Evolutionary conservation across 1,140 invertebrate species (phyloP), one percentile per base, ranked within the genome.

Genomic region (Sminthurides bifidus): DNA sequence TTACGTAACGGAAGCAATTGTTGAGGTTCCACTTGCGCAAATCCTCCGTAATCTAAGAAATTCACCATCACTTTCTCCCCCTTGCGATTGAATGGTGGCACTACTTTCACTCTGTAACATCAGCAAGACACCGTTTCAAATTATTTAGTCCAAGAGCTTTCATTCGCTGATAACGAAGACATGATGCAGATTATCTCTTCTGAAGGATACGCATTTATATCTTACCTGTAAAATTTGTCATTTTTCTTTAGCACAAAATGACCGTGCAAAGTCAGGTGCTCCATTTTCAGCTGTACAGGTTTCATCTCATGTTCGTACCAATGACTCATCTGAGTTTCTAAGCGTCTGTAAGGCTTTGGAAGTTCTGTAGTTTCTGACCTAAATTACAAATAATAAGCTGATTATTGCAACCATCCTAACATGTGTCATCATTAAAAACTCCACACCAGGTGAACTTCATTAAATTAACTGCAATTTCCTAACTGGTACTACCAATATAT

Each of bases 331-430:
- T 48, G 26, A 14, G 26, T 48, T 21, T 48, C 21, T 12, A n/a
- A 48, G 12, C 26, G 30, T 48, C 44, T 48, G 24, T 48, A 48
- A 48, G 19, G 44, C 44, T 27, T 48, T 48, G 23, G 44, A 48
- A 48, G 27, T 26, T 19, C 44, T 48, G 24, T 48, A 48, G 44
- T 21, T 48, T 6, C 44, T 5, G 15, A 48, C 27, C 44, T 48
- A n/a, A n/a, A n/a, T n/a, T n/a, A n/a, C n/a, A n/a, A n/a, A n/a
- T n/a, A n/a, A n/a, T n/a, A n/a, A n/a, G n/a, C n/a, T n/a, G n/a
- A n/a, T n/a, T n/a, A n/a, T n/a, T n/a, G n/a, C n/a, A n/a, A n/a
- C n/a, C n/a, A n/a, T n/a, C n/a, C n/a, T n/a, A n/a, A n/a, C n/a
- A n/a, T n/a, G n/a, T n/a, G n/a, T n/a, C n/a, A n/a, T n/a, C n/a